Base-by-base conservation (phyloP, 2,113 vertebrate genomes). In the Sciurus niger region DNA sequence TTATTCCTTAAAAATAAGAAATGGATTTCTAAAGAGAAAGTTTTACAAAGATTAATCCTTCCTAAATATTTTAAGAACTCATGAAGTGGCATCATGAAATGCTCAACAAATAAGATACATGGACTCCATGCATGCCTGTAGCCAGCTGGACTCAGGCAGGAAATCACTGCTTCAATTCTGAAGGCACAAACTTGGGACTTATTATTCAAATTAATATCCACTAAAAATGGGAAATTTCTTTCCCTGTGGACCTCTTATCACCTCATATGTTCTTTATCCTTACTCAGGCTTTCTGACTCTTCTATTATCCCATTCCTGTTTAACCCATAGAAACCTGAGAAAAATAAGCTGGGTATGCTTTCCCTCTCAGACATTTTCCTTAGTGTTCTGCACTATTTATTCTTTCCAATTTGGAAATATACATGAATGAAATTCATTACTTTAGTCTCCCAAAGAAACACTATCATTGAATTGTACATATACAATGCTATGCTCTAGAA, bases 1-100 rank as follows among this genome's bases (percentile, higher is more conserved):
- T 91, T 98, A 97, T 94, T 98, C 95, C 95, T 89, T 92, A 93
- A 95, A 96, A 90, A 96, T 96, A 97, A 97, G 73, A 46, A 80
- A 95, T 89, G 67, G 63, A 89, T 82, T 97, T 97, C 18, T 79
- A 96, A 96, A 97, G 80, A 95, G 67, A 97, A 68, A 83, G 25
- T 68, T 89, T 83, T 88, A 79, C 95, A 90, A 92, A 97, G 96
- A 94, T 30, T 58, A 89, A 51, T 95, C 22, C 73, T 96, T 73
- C 89, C 43, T 94, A 96, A 85, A 58, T 94, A 92, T 84, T 92
- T 43, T 58, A 96, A 90, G 93, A 93, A 82, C 96, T 76, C 65
- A 89, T 70, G 46, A 95, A 79, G n/a, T 90, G 85, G 60, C 93
- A 40, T 17, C 34, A 30, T 34, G 18, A 63, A 53, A 32, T 1